Evolutionary conservation across 35 echinoderm and acorn worm species (phyloP).

Genomic region (Stichopus chloronotus): DNA sequence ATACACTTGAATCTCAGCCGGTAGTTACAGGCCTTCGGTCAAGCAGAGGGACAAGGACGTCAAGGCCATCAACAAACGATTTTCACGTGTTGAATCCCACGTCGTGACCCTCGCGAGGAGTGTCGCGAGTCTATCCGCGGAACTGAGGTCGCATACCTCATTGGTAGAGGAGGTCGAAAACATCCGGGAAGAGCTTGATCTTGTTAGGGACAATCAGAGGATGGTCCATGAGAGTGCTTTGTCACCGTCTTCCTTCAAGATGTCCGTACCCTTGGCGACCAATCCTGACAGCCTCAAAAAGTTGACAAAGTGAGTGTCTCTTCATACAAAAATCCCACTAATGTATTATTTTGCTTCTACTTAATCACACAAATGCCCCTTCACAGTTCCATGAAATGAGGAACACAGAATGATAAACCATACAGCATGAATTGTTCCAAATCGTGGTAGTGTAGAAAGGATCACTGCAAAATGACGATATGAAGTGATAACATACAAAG

Average conservation of each 20-base stretch:
- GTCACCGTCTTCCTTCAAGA: conserved; percentile 1
- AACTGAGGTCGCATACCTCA: conserved; percentile 83
- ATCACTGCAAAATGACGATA: too few species aligned
- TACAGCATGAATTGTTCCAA: too few species aligned
- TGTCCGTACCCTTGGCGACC: conserved; percentile 66
- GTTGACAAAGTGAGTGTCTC: conserved; percentile 88
- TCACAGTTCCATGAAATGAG: too few species aligned
- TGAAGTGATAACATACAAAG: too few species aligned
- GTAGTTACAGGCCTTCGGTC: conserved; percentile 29
- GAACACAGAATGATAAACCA: too few species aligned
- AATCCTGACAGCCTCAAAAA: conserved; percentile 92
- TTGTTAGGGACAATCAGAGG: conserved; percentile 68
- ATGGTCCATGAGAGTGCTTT: conserved; percentile 24
- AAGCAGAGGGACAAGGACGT: conserved; percentile 94
- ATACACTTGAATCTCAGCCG: neutral
- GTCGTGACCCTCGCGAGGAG: conserved; percentile 97
- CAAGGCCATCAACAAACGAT: conserved; percentile 81
- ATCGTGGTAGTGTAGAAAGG: too few species aligned
- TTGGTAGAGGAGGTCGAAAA: conserved; percentile 73
- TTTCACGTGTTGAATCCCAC: conserved; percentile 89
- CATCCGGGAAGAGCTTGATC: conserved; percentile 74
- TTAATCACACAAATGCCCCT: too few species aligned
- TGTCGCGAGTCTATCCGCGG: conserved; percentile 93
- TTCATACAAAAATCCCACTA: too few species aligned
- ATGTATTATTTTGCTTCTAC: too few species aligned